These are phyloP conservation scores for Eudasyphora cyanicolor DNA, from an alignment of 2,888 invertebrate genomes.

Conservation along the genomic window DNA sequence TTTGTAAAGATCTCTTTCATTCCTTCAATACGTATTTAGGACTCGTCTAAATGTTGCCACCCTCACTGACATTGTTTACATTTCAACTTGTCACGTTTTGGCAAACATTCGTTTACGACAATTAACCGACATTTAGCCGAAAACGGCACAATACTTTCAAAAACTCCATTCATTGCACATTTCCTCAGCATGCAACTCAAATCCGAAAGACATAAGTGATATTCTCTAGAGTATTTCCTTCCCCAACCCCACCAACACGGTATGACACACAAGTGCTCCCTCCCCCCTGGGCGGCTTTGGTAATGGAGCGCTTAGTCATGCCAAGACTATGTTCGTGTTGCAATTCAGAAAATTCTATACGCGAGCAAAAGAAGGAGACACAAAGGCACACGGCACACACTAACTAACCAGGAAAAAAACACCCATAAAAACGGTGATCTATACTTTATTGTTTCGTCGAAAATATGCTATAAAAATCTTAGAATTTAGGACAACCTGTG, in stretches of 20 bases:
- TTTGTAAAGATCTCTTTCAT: background rate
- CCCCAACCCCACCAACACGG: background rate
- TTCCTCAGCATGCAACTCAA: background rate
- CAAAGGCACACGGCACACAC: background rate
- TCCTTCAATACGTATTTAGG: background rate
- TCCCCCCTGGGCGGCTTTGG: too few relatives aligned
- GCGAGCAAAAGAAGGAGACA: slow-evolving; percentile 38
- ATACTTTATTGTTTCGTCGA: background rate
- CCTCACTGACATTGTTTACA: background rate
- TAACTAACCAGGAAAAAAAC: background rate
- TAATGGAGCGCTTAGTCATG: slow-evolving; percentile 26
- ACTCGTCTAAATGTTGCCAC: background rate
- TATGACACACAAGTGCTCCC: background rate
- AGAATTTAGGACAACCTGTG: slow-evolving; percentile 52
- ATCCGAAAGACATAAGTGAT: background rate
- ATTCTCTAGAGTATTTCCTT: background rate
- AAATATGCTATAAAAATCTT: slow-evolving; percentile 2
- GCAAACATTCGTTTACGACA: slow-evolving; percentile 7
- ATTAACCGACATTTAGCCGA: background rate
- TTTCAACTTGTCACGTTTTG: slow-evolving; percentile 13
- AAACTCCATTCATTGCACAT: too few relatives aligned
- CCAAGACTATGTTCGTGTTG: slow-evolving; percentile 15
- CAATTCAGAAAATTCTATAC: slow-evolving; percentile 30
- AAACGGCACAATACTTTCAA: background rate
- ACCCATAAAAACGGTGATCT: too few relatives aligned